Evolutionary conservation across 1,140 invertebrate genomes (phyloP).

Genomic region (Carposina sasakii): DNA sequence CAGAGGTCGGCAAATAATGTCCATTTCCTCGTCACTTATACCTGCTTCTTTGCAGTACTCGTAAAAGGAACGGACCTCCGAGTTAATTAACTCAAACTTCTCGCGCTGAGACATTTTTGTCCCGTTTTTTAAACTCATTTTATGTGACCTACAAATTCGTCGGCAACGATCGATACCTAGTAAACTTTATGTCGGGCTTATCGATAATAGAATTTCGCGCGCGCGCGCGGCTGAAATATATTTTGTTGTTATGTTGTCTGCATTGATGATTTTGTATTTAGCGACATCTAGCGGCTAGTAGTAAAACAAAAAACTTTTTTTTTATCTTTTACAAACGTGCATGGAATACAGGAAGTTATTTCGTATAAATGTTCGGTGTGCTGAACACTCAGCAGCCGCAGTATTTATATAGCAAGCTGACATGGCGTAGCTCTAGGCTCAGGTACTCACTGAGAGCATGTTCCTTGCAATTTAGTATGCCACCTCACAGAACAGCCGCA

Average conservation of each 20-base stretch:
- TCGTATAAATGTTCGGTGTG: no score
- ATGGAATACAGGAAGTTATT: no score
- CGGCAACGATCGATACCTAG: conserved; percentile 64
- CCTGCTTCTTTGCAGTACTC: conserved; percentile 80
- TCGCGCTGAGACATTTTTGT: conserved; percentile 64
- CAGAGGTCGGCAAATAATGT: conserved; percentile 78
- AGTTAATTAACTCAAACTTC: conserved; percentile 70
- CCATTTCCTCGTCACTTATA: conserved; percentile 78
- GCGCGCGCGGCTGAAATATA: conserved; percentile 40
- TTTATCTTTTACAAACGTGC: no score
- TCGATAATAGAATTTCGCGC: conserved; percentile 60
- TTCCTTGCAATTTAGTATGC: no score
- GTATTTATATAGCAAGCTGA: no score
- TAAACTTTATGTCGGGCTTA: conserved; percentile 37
- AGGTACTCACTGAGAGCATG: no score
- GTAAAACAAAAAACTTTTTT: no score
- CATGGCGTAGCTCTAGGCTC: no score
- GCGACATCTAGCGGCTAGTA: no score
- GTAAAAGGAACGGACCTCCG: conserved; percentile 74
- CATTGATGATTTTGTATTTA: no score
- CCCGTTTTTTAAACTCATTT: conserved; percentile 56
- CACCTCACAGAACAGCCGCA: no score
- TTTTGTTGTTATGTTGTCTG: conserved; percentile 24
- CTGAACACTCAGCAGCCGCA: no score
- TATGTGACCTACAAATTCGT: conserved; percentile 35